A percentile compares a stretch with the other conserved stretches of the same genome.
phyloP scores from a whole-genome alignment of 1,140 invertebrate species.

The Zaprionus gabonicus region DNA sequence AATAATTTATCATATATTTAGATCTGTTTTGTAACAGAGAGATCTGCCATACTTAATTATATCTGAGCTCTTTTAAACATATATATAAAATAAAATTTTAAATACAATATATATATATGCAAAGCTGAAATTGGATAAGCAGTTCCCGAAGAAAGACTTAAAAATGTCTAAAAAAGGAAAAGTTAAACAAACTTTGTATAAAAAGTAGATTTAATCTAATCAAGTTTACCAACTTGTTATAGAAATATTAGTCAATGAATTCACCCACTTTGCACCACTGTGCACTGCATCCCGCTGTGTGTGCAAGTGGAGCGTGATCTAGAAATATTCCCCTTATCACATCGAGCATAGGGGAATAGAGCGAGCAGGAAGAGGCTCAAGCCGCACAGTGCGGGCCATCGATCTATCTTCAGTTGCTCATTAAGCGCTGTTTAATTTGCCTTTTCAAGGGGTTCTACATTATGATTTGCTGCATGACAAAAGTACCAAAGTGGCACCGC shows the following conservation, averaged over 20 bases:
- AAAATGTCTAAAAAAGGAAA: not conserved
- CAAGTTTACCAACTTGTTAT: too few relatives aligned
- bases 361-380: not conserved
- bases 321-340: not conserved
- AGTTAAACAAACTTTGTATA: too few relatives aligned
- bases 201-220: too few relatives aligned
- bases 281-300: too few relatives aligned
- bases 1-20: too few relatives aligned
- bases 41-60: not conserved
- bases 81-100: not conserved
- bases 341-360: not conserved
- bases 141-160: not conserved
- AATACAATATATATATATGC: not conserved
- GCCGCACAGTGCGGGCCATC: slow-evolving; percentile 30
- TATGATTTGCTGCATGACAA: slow-evolving; percentile 49
- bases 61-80: not conserved
- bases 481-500: slow-evolving; percentile 27
- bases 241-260: too few relatives aligned
- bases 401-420: slow-evolving; percentile 47
- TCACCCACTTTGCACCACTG: too few relatives aligned
- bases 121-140: not conserved
- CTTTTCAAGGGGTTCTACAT: slow-evolving; percentile 31
- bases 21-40: too few relatives aligned
- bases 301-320: too few relatives aligned
- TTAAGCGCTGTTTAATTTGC: slow-evolving; percentile 59